Base-by-base conservation (phyloP, 2,797 vertebrate species). In the Capromys pilorides region DNA sequence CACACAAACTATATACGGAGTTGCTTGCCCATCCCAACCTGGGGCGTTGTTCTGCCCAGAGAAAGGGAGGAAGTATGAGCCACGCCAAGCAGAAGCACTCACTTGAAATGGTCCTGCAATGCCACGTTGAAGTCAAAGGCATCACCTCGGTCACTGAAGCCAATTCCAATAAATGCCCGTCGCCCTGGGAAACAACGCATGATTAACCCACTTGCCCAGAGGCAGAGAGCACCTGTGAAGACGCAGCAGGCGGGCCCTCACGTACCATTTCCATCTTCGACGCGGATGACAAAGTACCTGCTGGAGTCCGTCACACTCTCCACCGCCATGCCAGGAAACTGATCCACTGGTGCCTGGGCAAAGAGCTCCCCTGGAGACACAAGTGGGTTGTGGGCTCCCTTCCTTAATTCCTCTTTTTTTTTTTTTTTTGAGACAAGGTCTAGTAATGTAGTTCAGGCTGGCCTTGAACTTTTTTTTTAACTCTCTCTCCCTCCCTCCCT, bases 51-150 rank as follows among this genome's bases (percentile, higher is more conserved):
- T 0, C 36, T 45, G 69, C n/a, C 1, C 6, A 22, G 89, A 61
- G 59, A 75, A 71, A 26, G 33, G 62, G 67, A 66, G 41, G 91
- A 62, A 54, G 39, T 78, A 5, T 1, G 22, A 31, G 49, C 31
- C 0, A 0, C 0, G 19, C 31, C 73, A 66, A 91, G 28, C 5
- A 9, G 88, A 69, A 2, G 1, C 39, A 98, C 99, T 99, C 97
- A 99, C 99, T 99, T 99, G 97, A 99, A 99, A 97, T 99, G 99
- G 97, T 99, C 99, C 97, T 99, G 99, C 75, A 99, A 98, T 7
- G 99, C 99, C 26, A 99, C 99, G 0, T 99, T 99, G 98, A 99
- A 99, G 98, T 99, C 99, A 95, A 99, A 99, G 14, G 99, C 99
- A n/a, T 99, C 99, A 0, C 99, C 99, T 33, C 99, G 98, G 97